phyloP scores from a whole-genome alignment of 2,888 invertebrate species.

The Andrena flavipes region DNA sequence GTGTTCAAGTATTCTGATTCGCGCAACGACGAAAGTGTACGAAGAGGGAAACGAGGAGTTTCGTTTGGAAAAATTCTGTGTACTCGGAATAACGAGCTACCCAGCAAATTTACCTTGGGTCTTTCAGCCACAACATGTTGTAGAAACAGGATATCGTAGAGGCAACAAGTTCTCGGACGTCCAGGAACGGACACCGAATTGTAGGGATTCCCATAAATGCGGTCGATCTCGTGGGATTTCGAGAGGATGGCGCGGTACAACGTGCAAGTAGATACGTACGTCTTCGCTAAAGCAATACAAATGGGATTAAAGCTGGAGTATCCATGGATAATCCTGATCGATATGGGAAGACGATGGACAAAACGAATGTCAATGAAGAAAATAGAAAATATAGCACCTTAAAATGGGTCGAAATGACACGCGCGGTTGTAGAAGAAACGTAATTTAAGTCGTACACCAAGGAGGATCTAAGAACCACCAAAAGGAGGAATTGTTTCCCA shows the following conservation, averaged over 20 bases:
- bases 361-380: not conserved
- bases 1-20: too few relatives aligned
- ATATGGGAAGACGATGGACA: too few relatives aligned
- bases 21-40: not conserved
- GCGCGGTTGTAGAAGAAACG: not conserved
- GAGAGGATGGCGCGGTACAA: not conserved
- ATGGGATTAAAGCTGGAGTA: not conserved
- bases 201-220: conserved; percentile 17
- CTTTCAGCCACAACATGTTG: not conserved
- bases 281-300: not conserved
- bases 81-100: not conserved
- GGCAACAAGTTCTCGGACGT: conserved; percentile 15
- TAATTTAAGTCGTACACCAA: conserved; percentile 33
- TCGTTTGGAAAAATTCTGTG: not conserved
- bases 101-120: not conserved
- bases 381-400: not conserved
- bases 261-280: not conserved
- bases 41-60: not conserved
- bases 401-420: not conserved
- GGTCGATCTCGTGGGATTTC: not conserved
- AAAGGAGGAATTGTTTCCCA: conserved; percentile 52
- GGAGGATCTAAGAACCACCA: conserved; percentile 37
- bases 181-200: conserved; percentile 2
- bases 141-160: not conserved
- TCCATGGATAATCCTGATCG: not conserved